Base-by-base conservation (phyloP, 1,140 invertebrate genomes). In the Melitaea cinxia region DNA sequence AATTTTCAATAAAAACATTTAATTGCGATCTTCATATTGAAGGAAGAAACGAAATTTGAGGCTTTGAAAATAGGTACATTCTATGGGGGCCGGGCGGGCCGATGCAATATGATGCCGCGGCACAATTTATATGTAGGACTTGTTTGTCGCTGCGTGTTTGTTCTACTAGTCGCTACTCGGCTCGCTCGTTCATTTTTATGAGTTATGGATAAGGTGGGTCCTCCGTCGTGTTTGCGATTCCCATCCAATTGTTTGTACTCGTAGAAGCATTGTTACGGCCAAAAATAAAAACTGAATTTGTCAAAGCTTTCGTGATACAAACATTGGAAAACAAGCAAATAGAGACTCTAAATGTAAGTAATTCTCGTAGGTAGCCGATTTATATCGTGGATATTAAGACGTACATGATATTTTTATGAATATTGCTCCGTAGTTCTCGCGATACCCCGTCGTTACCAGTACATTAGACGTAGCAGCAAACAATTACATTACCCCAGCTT, bases 161-260 rank as follows among this genome's bases (percentile, higher is more conserved):
- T 70, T 73, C 72, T 71, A 59, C 70, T 72, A 70, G 77, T 70
- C 73, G 72, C 70, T 75, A 72, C 78, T 82, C 77, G 77, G 71
- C 69, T 73, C 72, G 75, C 76, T 81, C 80, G 77, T 85, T 83
- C 82, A 81, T 88, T 87, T 89, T 85, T 85, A 89, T 85, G 87
- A 89, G 75, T 88, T 85, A 89, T 86, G 84, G 82, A 82, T 79
- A 75, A 84, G 84, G 83, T 78, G 76, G 77, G 78, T 58, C 74
- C 68, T 62, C 66, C 68, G 62, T 64, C 62, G 57, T 89, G 78
- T 88, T 89, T 83, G 79, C 68, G 64, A 65, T 80, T 77, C 75
- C 63, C 68, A 70, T 78, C 60, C 77, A 67, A 81, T 75, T 87
- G 77, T 84, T 89, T 85, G 78, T 64, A 54, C 66, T 70, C 19